Evolutionary conservation across 2,888 invertebrate species (phyloP).

Genomic region (Amphipyra berbera): DNA sequence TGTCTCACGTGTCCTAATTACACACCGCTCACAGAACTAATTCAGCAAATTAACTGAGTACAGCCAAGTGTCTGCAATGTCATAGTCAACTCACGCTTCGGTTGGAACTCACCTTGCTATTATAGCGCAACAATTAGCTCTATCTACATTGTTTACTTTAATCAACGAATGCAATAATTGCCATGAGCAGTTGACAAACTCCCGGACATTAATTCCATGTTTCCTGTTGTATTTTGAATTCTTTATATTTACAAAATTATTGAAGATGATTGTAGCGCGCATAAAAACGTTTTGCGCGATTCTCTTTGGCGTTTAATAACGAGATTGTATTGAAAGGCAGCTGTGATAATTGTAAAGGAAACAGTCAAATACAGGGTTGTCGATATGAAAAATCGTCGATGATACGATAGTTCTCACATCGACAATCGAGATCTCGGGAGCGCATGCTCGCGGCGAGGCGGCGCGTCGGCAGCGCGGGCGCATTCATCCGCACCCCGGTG

Average conservation of each 20-base stretch:
- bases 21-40: constrained; percentile 68
- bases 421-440: constrained; percentile 73
- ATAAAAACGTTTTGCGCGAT: constrained; percentile 32
- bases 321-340: constrained; percentile 67
- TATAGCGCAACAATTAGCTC: constrained; percentile 74
- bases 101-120: constrained; percentile 72
- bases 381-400: constrained; percentile 80
- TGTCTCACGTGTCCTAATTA: constrained; percentile 83
- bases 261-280: constrained; percentile 35
- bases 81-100: constrained; percentile 77
- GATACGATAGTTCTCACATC: constrained; percentile 82
- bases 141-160: constrained; percentile 66
- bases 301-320: constrained; percentile 36
- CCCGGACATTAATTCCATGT: constrained; percentile 60
- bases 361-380: constrained; percentile 80
- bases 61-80: constrained; percentile 70
- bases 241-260: constrained; percentile 53
- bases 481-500: constrained; percentile 83
- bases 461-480: constrained; percentile 60
- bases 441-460: constrained; percentile 73
- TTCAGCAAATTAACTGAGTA: constrained; percentile 73
- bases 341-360: constrained; percentile 79
- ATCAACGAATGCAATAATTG: constrained; percentile 72
- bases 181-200: constrained; percentile 61
- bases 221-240: constrained; percentile 47